phyloP scores from a whole-genome alignment of 2,797 vertebrate genomes.

The Parauchenoglanis punctatus region DNA sequence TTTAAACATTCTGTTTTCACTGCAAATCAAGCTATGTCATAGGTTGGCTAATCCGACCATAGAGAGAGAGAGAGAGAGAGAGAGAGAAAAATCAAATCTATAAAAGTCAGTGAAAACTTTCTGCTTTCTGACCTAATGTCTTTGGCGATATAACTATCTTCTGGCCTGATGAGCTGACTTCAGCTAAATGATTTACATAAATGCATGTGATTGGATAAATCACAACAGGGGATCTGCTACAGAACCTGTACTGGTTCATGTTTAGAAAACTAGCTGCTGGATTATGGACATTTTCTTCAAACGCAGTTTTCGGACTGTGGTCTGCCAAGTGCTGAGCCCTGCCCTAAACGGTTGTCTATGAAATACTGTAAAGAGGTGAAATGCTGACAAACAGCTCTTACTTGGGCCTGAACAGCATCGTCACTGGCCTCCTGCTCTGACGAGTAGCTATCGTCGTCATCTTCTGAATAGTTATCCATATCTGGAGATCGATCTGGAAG shows the following conservation, averaged over 20 bases:
- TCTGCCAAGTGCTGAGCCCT: not conserved
- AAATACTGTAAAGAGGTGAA: not conserved
- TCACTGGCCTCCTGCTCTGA: slow-evolving; percentile 69
- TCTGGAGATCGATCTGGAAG: slow-evolving; percentile 65
- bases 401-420: slow-evolving; percentile 65
- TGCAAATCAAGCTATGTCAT: not conserved
- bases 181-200: not conserved
- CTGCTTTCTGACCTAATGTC: not conserved
- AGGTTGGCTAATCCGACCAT: not conserved
- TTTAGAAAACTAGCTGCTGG: not conserved
- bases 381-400: slow-evolving; percentile 23
- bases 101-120: not conserved
- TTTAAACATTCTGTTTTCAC: not conserved
- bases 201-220: not conserved
- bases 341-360: no score
- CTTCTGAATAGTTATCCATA: slow-evolving; percentile 69
- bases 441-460: slow-evolving; percentile 70
- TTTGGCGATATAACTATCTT: not conserved
- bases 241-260: not conserved
- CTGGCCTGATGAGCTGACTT: not conserved
- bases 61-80: not conserved
- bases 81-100: not conserved
- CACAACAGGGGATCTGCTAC: not conserved
- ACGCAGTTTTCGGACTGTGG: not conserved
- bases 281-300: not conserved